A percentile compares a stretch with the other conserved stretches of the same genome.
Evolutionary conservation across 2,797 vertebrate genomes (phyloP).

Genomic region (Morelia viridis): DNA sequence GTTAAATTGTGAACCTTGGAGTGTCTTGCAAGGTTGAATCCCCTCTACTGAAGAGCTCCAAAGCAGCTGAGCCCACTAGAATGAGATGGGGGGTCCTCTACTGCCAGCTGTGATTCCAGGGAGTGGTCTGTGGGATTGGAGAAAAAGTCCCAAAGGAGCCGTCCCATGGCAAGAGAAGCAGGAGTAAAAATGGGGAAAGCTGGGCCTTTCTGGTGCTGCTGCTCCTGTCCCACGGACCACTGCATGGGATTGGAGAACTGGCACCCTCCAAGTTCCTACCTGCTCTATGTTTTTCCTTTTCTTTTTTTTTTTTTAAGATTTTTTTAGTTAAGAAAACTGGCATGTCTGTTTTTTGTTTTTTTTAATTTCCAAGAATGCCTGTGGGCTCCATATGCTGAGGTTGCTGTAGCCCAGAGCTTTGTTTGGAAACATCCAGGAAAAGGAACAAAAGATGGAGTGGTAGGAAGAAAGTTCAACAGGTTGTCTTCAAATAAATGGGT

Average conservation of each 20-base stretch:
- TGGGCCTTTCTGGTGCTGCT: background rate
- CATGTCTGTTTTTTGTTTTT: background rate
- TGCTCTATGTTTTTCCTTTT: background rate
- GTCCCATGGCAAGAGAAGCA: no score
- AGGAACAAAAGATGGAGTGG: background rate
- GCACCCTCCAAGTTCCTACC: background rate
- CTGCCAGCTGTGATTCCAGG: background rate
- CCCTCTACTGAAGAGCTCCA: background rate
- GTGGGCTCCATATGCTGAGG: background rate
- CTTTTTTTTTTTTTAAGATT: background rate
- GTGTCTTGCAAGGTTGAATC: background rate
- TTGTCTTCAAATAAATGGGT: background rate
- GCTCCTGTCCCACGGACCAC: background rate
- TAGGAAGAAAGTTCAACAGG: background rate
- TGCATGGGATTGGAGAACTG: background rate
- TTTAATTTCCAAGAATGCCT: background rate
- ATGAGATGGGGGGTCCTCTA: background rate
- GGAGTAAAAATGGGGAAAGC: background rate
- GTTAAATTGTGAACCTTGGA: background rate
- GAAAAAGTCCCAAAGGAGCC: background rate
- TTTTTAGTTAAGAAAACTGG: background rate
- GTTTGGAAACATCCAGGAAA: background rate
- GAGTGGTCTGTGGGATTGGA: background rate
- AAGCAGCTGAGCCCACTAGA: background rate
- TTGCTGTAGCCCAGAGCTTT: background rate